phyloP scores from a whole-genome alignment of 2,888 invertebrate genomes.

The Parapristionchus giblindavisi region DNA sequence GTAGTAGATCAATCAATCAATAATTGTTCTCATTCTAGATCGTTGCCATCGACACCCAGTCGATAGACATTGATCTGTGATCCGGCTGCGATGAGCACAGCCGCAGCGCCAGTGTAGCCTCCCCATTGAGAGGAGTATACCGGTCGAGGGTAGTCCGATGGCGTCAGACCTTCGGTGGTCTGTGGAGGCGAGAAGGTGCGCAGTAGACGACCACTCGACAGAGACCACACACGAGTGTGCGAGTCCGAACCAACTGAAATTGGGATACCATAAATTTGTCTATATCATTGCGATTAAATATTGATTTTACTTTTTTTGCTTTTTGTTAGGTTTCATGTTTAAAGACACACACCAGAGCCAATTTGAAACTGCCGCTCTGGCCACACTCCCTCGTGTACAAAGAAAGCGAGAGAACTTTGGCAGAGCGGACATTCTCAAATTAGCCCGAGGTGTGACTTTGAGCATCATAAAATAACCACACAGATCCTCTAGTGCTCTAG shows the following conservation, averaged over 20 bases:
- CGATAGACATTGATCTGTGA: slow-evolving; percentile 27
- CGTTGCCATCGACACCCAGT: too few species aligned
- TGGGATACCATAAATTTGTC: neutral
- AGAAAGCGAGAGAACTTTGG: too few species aligned
- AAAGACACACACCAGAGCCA: too few species aligned
- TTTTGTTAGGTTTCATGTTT: too few species aligned
- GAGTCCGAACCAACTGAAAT: slow-evolving; percentile 21
- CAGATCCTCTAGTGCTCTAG: too few species aligned
- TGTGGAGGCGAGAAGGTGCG: neutral
- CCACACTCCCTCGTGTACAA: too few species aligned
- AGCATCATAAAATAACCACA: too few species aligned
- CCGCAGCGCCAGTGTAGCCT: neutral
- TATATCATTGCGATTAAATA: neutral
- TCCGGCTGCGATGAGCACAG: slow-evolving; percentile 19
- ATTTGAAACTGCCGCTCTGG: too few species aligned
- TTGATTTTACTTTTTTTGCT: neutral
- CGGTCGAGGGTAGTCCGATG: slow-evolving; percentile 26
- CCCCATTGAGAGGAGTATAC: slow-evolving; percentile 25
- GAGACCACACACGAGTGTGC: slow-evolving; percentile 26
- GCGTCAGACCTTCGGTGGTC: neutral
- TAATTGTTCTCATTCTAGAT: neutral
- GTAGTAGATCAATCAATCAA: too few species aligned
- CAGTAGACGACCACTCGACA: slow-evolving; percentile 15
- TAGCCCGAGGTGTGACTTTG: too few species aligned
- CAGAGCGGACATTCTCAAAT: too few species aligned